Evolutionary conservation across 2,113 vertebrate genomes (phyloP).

Genomic region (Sphaerodactylus townsendi): DNA sequence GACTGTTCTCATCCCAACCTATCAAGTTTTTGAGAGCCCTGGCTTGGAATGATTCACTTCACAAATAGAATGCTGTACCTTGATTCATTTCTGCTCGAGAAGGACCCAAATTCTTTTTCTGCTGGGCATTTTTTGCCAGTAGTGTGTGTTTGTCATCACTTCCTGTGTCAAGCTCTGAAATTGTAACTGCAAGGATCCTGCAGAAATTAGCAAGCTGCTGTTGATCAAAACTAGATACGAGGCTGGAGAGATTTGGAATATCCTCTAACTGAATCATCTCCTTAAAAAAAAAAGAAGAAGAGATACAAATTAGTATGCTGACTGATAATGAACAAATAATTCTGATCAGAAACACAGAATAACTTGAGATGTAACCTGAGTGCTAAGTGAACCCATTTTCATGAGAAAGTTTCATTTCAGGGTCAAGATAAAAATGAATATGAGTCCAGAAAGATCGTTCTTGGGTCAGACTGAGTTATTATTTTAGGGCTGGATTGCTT

Average conservation of each 20-base stretch:
- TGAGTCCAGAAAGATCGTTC: not conserved
- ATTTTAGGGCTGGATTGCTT: not conserved
- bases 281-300: conserved; percentile 70
- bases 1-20: not conserved
- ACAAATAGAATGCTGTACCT: conserved; percentile 71
- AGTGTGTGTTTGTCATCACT: conserved; percentile 97
- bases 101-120: conserved; percentile 88
- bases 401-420: not conserved
- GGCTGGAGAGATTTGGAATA: conserved; percentile 89
- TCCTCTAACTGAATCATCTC: conserved; percentile 98
- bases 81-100: conserved; percentile 96
- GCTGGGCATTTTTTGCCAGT: conserved; percentile 95
- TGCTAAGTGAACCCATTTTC: not conserved
- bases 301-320: conserved; percentile 20
- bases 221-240: conserved; percentile 98
- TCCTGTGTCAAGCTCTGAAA: conserved; percentile 95
- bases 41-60: not conserved
- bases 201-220: conserved; percentile 99
- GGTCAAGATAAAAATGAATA: not conserved
- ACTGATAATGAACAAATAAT: not conserved
- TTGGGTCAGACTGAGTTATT: not conserved
- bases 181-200: conserved; percentile 95
- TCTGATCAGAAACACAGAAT: not conserved
- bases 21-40: not conserved
- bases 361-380: not conserved